A percentile compares a stretch with the other conserved stretches of the same genome.
Conservation (phyloP, 2,113 vertebrate genomes). For the Nerophis lumbriciformis region DNA sequence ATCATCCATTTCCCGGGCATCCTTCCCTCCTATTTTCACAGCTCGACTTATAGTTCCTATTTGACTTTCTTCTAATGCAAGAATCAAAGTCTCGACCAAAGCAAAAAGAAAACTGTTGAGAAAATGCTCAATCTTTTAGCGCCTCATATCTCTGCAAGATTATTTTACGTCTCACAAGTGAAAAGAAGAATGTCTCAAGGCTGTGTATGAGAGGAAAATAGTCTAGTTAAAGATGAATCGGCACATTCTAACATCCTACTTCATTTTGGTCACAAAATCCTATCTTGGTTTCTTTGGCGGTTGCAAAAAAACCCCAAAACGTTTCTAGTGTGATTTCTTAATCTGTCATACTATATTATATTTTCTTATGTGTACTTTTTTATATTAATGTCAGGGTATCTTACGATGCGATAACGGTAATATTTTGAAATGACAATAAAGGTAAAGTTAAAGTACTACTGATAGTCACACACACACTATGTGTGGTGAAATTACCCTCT, state of each 20-base stretch:
- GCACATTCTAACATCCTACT: not conserved
- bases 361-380: too few species aligned
- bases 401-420: too few species aligned
- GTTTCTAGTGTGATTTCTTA: not conserved
- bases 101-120: not conserved
- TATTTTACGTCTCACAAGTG: not conserved
- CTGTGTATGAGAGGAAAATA: not conserved
- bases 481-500: too few species aligned
- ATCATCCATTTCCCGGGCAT: too few species aligned
- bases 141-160: not conserved
- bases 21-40: not conserved
- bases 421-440: too few species aligned
- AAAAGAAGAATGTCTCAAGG: conserved; percentile 3
- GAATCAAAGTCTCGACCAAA: not conserved
- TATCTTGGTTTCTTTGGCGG: not conserved
- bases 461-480: too few species aligned
- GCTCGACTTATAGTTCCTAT: not conserved
- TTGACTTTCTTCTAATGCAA: not conserved
- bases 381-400: too few species aligned
- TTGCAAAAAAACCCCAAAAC: not conserved
- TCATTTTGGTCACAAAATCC: not conserved
- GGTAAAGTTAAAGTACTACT: too few species aligned
- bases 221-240: not conserved
- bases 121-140: not conserved
- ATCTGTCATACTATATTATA: too few species aligned